Evolutionary conservation across 2,888 invertebrate genomes (phyloP).

Genomic region (Morpho achilles): DNA sequence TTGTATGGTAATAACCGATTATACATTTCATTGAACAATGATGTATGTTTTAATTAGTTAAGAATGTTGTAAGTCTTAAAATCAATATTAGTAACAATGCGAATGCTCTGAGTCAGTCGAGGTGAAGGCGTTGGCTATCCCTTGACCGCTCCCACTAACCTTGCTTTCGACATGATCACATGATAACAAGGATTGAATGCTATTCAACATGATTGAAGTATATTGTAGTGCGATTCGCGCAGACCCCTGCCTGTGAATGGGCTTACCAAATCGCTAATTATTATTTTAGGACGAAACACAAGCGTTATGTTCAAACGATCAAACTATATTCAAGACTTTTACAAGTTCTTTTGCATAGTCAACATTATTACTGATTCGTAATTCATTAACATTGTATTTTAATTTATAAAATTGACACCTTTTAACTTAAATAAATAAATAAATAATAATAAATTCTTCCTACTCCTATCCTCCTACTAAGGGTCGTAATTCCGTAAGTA

Average conservation of each 20-base stretch:
- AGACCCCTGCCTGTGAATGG: slow-evolving; percentile 24
- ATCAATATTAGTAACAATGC: slow-evolving; percentile 58
- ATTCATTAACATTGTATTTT: no score
- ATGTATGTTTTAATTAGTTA: slow-evolving; percentile 55
- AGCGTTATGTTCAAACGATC: no score
- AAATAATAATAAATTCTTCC: no score
- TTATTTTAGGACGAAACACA: neutral
- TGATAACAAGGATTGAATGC: slow-evolving; percentile 50
- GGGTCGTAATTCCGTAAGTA: no score
- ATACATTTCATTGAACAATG: neutral
- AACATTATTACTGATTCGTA: no score
- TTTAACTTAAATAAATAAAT: no score
- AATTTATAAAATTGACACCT: no score
- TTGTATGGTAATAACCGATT: no score
- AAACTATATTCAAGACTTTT: no score
- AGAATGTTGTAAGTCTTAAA: slow-evolving; percentile 58
- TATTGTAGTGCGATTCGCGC: slow-evolving; percentile 6
- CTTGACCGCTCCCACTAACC: slow-evolving; percentile 69
- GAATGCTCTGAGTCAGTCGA: slow-evolving; percentile 33
- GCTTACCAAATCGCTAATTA: neutral
- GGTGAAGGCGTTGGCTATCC: slow-evolving; percentile 65
- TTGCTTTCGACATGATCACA: slow-evolving; percentile 67
- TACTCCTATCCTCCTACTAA: no score
- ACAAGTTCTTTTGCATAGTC: no score
- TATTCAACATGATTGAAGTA: slow-evolving; percentile 33